Evolutionary conservation across 1,140 invertebrate species (phyloP), one percentile per base, ranked within the genome.

Genomic region (Lasaia peninsularis): DNA sequence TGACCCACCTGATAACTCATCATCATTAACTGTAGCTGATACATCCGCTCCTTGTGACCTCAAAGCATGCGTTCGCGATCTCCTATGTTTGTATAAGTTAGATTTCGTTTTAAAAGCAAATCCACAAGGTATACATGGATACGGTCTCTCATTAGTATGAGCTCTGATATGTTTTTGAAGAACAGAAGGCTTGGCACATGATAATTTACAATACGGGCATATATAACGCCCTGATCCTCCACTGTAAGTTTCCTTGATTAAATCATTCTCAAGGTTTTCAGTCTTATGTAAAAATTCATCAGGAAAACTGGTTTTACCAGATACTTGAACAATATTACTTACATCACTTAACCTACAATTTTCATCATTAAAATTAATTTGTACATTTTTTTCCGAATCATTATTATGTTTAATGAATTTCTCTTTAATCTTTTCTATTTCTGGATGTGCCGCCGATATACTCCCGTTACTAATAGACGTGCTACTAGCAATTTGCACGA

Each of bases 81-180:
- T 86, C 71, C 95, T 94, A 78, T 98, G 97, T 82, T 98, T 98
- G 80, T 97, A 97, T 56, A 98, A 90, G 83, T 98, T 98, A 67
- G 96, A 97, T 77, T 96, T 96, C 1, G 97, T 98, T 86, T 98
- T 98, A 89, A 98, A 98, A 55, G 96, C 95, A 83, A 98, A 96
- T 52, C 96, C 96, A 83, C 97, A 98, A 18, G 94, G 93, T 49
- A 92, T 88, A 88, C 97, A 98, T 10, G 96, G 96, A 90, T 94
- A 98, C 16, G 96, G 96, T 51, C 97, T 92, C 83, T 98, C 96
- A 75, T 97, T 97, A n/a, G 96, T 95, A 89, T 98, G 96, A 60
- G 96, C 93, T 69, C 96, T 92, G 73, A 98, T 95, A 90, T 98
- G 97, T 90, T 98, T 98, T 79, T 97, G 94, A 49, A 98, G 90